Percentiles rank a stretch among this genome's conserved stretches.
These are phyloP conservation scores for Vanacampus margaritifer DNA, from an alignment of 2,113 vertebrate species.

Conservation along the genomic window DNA sequence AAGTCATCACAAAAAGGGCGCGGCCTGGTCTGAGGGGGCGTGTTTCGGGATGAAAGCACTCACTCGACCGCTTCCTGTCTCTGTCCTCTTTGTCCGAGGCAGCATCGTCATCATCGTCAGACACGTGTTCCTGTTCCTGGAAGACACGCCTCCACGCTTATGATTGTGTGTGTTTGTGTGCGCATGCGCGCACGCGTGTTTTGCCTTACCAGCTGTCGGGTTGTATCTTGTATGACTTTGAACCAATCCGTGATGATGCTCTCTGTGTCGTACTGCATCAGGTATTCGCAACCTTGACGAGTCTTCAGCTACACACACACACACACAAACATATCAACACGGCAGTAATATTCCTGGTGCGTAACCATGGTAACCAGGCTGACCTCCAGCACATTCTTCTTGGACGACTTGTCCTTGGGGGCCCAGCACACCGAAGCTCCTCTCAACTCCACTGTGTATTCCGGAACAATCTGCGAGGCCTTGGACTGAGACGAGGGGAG, in stretches of 20 bases:
- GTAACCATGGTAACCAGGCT: background rate
- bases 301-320: conserved; percentile 80
- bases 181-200: background rate
- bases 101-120: conserved; percentile 73
- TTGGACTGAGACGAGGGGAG: conserved; percentile 71
- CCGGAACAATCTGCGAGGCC: conserved; percentile 79
- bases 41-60: conserved; percentile 14
- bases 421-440: conserved; percentile 81
- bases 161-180: background rate
- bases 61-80: conserved; percentile 62
- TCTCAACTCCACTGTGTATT: conserved; percentile 83
- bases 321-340: background rate
- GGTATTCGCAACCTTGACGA: conserved; percentile 82
- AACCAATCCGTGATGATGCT: conserved; percentile 86
- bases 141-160: background rate
- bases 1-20: background rate
- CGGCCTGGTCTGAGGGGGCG: background rate
- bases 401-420: conserved; percentile 88
- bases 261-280: conserved; percentile 91
- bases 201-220: conserved; percentile 72
- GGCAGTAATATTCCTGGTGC: background rate
- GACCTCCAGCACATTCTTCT: conserved; percentile 92
- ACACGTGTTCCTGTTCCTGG: conserved; percentile 57
- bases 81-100: conserved; percentile 71
- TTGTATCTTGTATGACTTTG: conserved; percentile 77